A percentile compares a stretch with the other conserved stretches of the same genome.
Evolutionary conservation across 2,888 invertebrate species (phyloP).

Genomic region (Cyclophora punctaria): DNA sequence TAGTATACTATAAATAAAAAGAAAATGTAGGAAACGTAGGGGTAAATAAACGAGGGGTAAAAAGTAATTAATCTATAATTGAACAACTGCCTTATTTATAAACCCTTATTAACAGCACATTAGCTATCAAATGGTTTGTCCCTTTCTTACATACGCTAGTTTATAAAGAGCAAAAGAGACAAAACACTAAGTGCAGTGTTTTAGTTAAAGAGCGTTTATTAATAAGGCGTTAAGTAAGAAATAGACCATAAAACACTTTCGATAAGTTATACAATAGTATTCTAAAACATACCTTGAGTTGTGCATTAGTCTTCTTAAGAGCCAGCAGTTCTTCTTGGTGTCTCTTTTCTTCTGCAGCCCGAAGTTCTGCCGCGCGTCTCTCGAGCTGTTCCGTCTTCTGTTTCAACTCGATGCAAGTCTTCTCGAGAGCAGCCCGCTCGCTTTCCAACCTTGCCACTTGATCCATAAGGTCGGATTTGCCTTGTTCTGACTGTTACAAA

Average conservation of each 20-base stretch:
- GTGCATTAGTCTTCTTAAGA: constrained; percentile 94
- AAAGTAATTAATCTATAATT: too few relatives aligned
- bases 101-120: too few relatives aligned
- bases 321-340: constrained; percentile 94
- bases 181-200: too few relatives aligned
- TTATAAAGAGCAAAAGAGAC: too few relatives aligned
- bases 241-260: too few relatives aligned
- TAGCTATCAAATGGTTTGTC: too few relatives aligned
- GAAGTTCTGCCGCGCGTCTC: constrained; percentile 85
- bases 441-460: constrained; percentile 81
- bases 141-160: too few relatives aligned
- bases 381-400: constrained; percentile 86
- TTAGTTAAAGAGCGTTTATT: too few relatives aligned
- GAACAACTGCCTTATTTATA: too few relatives aligned
- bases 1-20: not conserved
- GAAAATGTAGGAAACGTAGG: not conserved
- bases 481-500: constrained; percentile 82
- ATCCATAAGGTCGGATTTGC: constrained; percentile 86
- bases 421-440: constrained; percentile 79
- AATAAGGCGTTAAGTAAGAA: too few relatives aligned
- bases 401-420: constrained; percentile 74
- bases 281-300: constrained; percentile 80
- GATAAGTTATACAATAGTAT: too few relatives aligned
- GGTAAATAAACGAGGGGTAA: too few relatives aligned
- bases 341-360: constrained; percentile 93